Evolutionary conservation across 2,113 vertebrate species (phyloP), one percentile per base, ranked within the genome.

Genomic region (Sebastes schlegelii): DNA sequence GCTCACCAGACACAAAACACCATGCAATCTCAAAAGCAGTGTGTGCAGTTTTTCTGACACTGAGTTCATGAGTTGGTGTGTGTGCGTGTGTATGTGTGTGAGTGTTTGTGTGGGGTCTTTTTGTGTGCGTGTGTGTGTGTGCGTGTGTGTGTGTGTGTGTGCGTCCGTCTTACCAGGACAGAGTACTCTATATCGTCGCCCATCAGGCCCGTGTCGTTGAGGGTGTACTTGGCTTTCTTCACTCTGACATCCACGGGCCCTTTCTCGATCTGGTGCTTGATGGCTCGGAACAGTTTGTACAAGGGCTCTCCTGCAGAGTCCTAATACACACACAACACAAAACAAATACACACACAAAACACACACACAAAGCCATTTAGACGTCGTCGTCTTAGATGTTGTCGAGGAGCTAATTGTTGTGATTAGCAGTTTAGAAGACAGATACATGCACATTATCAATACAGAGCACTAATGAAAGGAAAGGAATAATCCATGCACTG

Each of bases 221-320:
- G 88, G 3, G 98, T 99, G 93, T 99, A 99, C 83, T 99, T 99
- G 92, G 98, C 98, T 92, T 98, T 99, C 94, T 97, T 98, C 90
- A 98, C 95, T 81, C 97, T 95, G 0, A 97, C 98, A 45, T 99
- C 98, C 86, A 99, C 98, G 0, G 98, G 98, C 1, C 98, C 98
- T 92, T 99, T 99, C 92, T 99, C 98, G 74, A 99, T 98, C 93
- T 99, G 98, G 84, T 99, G 98, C 91, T 99, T 99, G 93, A 99
- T 98, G 92, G 98, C 98, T 88, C 98, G 97, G 95, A 99, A 99
- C 79, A 99, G 96, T 92, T 98, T 99, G 93, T 99, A 99, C 52
- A 99, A 95, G 21, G 98, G 97, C 68, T 99, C 98, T 0, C 98
- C 98, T 0, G 97, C 98, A 61, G 97, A 97, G 91, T 99, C 98